A percentile compares a stretch with the other conserved stretches of the same genome.
phyloP scores from a whole-genome alignment of 2,113 vertebrate species.

The Syrmaticus mikado region DNA sequence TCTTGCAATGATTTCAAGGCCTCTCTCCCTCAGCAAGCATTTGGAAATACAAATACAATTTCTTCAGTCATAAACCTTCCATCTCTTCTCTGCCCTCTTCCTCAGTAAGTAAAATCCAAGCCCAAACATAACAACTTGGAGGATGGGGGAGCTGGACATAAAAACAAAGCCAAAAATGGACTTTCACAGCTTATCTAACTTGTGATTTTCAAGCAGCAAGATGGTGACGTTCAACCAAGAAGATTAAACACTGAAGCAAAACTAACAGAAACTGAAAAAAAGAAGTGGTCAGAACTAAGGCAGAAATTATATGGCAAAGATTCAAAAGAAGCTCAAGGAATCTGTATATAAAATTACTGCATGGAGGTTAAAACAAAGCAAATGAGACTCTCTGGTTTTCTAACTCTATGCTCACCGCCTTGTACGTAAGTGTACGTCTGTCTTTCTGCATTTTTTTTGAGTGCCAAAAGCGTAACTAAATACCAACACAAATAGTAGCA shows the following conservation, averaged over 20 bases:
- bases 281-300: background rate
- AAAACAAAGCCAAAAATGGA: background rate
- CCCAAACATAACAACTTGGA: background rate
- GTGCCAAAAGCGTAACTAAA: conserved; percentile 48
- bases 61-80: background rate
- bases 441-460: conserved; percentile 30
- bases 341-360: background rate
- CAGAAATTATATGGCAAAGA: background rate
- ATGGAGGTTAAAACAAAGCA: background rate
- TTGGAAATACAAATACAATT: background rate
- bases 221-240: background rate
- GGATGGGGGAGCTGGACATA: background rate
- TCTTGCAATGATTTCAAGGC: background rate
- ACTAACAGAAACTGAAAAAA: background rate
- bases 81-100: background rate
- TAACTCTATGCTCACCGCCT: background rate
- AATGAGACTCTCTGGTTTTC: background rate
- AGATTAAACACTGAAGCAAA: background rate
- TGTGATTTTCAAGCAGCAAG: background rate
- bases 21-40: background rate
- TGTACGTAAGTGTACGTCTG: conserved; percentile 20
- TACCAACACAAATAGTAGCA: conserved; percentile 47
- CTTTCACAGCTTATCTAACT: background rate
- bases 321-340: background rate
- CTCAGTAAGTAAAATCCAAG: background rate